Evolutionary conservation across 2,888 invertebrate species (phyloP), one percentile per base, ranked within the genome.

Genomic region (Eilema depressum): DNA sequence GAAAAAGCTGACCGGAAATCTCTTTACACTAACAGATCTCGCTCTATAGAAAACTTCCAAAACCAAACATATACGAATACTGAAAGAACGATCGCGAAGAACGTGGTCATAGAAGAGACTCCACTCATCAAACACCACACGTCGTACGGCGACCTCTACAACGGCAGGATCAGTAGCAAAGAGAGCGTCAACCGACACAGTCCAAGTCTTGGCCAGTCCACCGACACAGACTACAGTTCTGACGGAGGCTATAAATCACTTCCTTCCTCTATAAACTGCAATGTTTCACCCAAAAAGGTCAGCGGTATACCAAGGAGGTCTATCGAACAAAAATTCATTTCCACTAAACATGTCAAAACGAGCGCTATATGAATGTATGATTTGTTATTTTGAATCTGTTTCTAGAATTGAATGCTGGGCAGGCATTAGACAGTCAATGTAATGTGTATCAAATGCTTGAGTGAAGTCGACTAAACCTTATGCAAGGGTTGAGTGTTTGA

Each of bases 171-270:
- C 71, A 91, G 92, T 70, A 93, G 94, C 67, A 93, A 93, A 71
- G 94, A 94, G 72, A 94, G 94, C 71, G 94, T 93, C 2, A 93
- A 92, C 76, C 92, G 92, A 2, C 93, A 93, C 75, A 94, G 95
- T 72, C 95, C 95, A 0, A 92, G 93, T 69, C 79, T 92, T 69
- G 94, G 93, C 0, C 95, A 95, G 75, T 95, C 95, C 25, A 95
- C 95, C 0, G 95, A 95, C 78, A 95, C 95, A 0, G 95, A 95
- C 80, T 95, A 95, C 79, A 95, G 95, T 74, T 95, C 95, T 5
- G 95, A 95, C 81, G 95, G 95, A 2, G 95, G 95, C 1, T 95
- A 95, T 87, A 95, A 95, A 76, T 95, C 95, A 0, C 86, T 95
- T n/a, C 95, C 95, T 14, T 95, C 95, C 1, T 94, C 94, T 17